Conservation (phyloP, 2,797 vertebrate species). For the Micromesistius poutassou region DNA sequence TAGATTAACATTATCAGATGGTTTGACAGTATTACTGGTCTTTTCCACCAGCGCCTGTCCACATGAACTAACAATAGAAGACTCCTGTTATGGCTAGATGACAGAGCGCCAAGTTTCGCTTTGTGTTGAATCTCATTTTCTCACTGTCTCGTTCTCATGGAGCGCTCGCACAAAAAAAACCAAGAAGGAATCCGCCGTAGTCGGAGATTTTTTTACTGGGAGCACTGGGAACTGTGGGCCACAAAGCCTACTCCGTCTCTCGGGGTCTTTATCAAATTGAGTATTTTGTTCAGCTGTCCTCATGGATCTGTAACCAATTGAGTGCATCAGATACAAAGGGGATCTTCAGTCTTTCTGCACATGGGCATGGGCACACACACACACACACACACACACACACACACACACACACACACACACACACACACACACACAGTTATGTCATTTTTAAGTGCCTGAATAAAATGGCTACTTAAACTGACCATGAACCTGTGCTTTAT, state of each 20-base stretch:
- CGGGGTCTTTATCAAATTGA: neutral
- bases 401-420: constrained; percentile 10
- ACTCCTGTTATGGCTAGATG: constrained; percentile 25
- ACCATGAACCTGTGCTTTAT: neutral
- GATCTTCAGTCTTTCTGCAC: constrained; percentile 52
- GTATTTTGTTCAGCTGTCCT: neutral
- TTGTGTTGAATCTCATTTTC: constrained; percentile 11
- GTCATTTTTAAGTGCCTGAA: too few species aligned
- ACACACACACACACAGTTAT: too few species aligned
- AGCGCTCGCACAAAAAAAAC: constrained; percentile 5
- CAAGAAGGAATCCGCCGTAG: constrained; percentile 8
- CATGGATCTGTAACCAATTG: constrained; percentile 38
- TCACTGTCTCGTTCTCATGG: constrained; percentile 14
- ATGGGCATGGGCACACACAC: neutral
- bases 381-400: constrained; percentile 21
- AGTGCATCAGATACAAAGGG: constrained; percentile 58
- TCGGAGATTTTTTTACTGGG: constrained; percentile 49
- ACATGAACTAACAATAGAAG: constrained; percentile 12
- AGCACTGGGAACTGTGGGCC: constrained; percentile 12
- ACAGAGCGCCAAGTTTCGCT: constrained; percentile 19
- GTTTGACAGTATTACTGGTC: constrained; percentile 23
- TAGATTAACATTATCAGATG: constrained; percentile 20
- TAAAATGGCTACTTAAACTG: neutral
- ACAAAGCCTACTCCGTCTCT: neutral
- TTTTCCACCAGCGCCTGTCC: constrained; percentile 3